These are phyloP conservation scores for Mustelus asterias DNA, from an alignment of 2,113 vertebrate genomes.

Conservation along the genomic window DNA sequence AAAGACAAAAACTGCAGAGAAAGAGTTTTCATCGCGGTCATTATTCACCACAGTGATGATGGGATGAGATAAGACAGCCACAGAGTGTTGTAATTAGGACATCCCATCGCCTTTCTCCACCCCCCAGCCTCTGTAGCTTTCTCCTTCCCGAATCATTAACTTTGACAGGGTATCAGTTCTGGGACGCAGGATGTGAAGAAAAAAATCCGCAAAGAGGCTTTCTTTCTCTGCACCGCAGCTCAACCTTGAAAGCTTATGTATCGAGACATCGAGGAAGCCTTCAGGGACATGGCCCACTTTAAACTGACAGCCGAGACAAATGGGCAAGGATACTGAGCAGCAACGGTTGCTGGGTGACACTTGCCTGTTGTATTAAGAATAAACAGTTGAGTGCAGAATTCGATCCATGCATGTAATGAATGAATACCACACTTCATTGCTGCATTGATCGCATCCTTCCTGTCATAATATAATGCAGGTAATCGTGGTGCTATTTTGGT, in stretches of 20 bases:
- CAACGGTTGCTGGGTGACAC: not conserved
- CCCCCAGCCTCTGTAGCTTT: not conserved
- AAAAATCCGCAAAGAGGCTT: not conserved
- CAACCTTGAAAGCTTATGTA: constrained; percentile 38
- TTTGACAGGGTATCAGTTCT: not conserved
- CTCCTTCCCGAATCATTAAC: not conserved
- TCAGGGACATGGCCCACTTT: constrained; percentile 44
- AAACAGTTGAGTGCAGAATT: not conserved
- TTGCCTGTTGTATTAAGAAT: not conserved
- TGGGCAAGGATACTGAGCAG: constrained; percentile 13
- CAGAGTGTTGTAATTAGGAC: not conserved
- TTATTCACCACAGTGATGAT: not conserved
- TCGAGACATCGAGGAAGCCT: constrained; percentile 41
- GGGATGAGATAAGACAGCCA: not conserved
- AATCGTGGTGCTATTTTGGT: not conserved
- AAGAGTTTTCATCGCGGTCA: not conserved
- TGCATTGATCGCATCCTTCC: not conserved
- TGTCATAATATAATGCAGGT: not conserved
- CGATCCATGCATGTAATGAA: not conserved
- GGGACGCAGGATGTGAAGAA: not conserved
- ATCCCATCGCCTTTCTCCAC: not conserved
- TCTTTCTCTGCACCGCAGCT: not conserved
- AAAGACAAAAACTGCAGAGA: not conserved
- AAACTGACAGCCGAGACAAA: constrained; percentile 41
- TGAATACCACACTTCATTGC: not conserved